A percentile compares a stretch with the other conserved stretches of the same genome.
Evolutionary conservation across 2,113 vertebrate species (phyloP).

Genomic region (Leptobrachium leishanense): DNA sequence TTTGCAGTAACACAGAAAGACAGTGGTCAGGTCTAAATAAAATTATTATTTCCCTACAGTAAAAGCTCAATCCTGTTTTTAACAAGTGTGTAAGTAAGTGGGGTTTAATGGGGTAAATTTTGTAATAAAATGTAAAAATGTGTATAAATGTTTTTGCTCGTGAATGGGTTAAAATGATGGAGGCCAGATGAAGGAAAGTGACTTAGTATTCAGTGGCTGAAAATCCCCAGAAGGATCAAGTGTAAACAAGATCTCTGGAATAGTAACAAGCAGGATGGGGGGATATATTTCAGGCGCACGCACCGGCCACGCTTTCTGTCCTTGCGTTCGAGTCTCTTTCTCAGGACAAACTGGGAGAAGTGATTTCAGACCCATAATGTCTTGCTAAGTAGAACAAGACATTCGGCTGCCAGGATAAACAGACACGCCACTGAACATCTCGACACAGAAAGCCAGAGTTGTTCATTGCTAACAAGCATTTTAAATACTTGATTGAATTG

Average conservation of each 20-base stretch:
- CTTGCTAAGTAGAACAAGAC: slow-evolving; percentile 15
- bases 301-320: not conserved
- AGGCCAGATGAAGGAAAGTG: slow-evolving; percentile 19
- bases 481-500: slow-evolving; percentile 37
- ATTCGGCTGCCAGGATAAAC: slow-evolving; percentile 20
- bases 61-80: no score
- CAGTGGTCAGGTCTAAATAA: no score
- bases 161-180: not conserved
- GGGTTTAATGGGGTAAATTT: no score
- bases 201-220: slow-evolving; percentile 19
- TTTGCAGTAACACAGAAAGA: no score
- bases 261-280: not conserved
- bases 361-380: not conserved
- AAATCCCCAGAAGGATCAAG: slow-evolving; percentile 7
- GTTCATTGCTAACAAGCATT: slow-evolving; percentile 21
- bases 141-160: no score
- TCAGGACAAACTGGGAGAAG: not conserved
- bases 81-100: no score
- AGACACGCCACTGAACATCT: slow-evolving; percentile 22
- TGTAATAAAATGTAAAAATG: no score
- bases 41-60: no score
- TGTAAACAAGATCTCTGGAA: not conserved
- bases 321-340: not conserved
- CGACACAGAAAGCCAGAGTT: slow-evolving; percentile 6
- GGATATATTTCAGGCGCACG: not conserved